Percentiles rank a stretch among this genome's conserved stretches.
Evolutionary conservation across 64 coral and sea anemone species (phyloP).

Genomic region (Exaiptasia diaphana): DNA sequence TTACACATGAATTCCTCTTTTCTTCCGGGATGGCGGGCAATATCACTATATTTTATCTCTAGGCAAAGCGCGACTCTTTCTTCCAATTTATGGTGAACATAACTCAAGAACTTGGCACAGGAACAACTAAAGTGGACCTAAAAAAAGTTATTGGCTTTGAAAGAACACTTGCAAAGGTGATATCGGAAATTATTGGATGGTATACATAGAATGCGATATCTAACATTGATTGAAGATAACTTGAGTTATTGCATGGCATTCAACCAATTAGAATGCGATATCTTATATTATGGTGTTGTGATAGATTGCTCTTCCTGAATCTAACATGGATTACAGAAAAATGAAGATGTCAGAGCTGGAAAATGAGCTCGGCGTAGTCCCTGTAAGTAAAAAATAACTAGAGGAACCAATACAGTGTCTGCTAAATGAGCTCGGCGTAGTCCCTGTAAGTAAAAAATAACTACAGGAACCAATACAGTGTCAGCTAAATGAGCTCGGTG

Average conservation of each 20-base stretch:
- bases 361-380: not conserved
- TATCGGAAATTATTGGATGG: too few species aligned
- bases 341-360: constrained; percentile 27
- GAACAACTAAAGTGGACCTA: not conserved
- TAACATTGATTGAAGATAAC: not conserved
- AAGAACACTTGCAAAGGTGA: constrained; percentile 8
- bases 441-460: not conserved
- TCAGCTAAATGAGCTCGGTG: not conserved
- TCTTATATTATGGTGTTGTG: not conserved
- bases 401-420: too few species aligned
- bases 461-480: too few species aligned
- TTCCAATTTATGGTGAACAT: constrained; percentile 24
- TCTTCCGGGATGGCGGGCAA: too few species aligned
- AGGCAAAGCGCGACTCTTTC: not conserved
- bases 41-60: not conserved
- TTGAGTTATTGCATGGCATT: not conserved
- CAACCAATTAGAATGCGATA: not conserved
- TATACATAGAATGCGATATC: too few species aligned
- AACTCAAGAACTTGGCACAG: not conserved
- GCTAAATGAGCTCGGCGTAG: not conserved
- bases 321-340: constrained; percentile 18
- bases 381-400: not conserved
- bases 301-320: constrained; percentile 7
- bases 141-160: constrained; percentile 42
- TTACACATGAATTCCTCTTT: too few species aligned